Base-by-base conservation (phyloP, 1,140 invertebrate genomes). In the Dreissena polymorpha region DNA sequence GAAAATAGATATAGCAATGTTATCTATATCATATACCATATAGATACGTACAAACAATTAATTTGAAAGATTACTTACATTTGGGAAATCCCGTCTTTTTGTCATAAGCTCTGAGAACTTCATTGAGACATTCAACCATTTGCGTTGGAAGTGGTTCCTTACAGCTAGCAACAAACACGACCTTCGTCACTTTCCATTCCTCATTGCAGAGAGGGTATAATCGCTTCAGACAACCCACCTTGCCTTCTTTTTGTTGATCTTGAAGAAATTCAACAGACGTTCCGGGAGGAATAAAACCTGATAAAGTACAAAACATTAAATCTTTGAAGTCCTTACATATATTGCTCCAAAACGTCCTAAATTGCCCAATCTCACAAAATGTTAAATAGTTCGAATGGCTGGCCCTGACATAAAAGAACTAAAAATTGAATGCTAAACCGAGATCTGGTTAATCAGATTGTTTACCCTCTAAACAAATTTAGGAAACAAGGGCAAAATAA, bases 131-230 rank as follows among this genome's bases (percentile, higher is more conserved):
- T n/a, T 64, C 10, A 8, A 75, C 39, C 57, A 78, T 23, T 25
- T 68, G 65, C 3, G 25, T 3, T 27, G 75, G 64, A 67, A 50
- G 21, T 10, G 51, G 3, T 3, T 53, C 64, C 14, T 27, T 8
- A 21, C 75, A 78, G 51, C 75, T 69, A 23, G 64, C 60, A 18
- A 78, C 39, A 50, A 78, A 78, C 0, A 78, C 65, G 10, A 78
- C 67, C 75, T 78, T 78, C 6, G 39, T 53, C 18, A 69, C 67
- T 27, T 16, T 55, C 39, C 53, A 27, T 64, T 51, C 70, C 25
- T 16, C 29, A 16, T 13, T 18, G n/a, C 55, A 71, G 12, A 3
- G 16, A n/a, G 21, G 21, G 21, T 60, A 23, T 18, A n/a, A 6
- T 60, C 21, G 57, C 23, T 64, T 75, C 29, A 78, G 49, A n/a